Percentiles rank a stretch among this genome's conserved stretches.
Evolutionary conservation across 2,888 invertebrate genomes (phyloP).

Genomic region (Eupithecia dodoneata): DNA sequence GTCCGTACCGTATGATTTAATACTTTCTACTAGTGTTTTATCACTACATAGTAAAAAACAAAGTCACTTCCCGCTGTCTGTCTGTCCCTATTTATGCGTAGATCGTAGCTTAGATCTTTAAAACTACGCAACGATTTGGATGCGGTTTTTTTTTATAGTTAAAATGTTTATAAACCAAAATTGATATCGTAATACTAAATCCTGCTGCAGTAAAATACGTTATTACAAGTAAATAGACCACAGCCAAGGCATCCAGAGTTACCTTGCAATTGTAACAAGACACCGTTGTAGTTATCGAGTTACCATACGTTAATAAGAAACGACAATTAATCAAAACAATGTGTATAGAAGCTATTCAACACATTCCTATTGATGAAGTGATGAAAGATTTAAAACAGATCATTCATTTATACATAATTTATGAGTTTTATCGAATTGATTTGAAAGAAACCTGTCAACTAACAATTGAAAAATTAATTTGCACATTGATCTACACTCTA

Average conservation of each 20-base stretch:
- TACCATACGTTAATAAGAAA: conserved; percentile 65
- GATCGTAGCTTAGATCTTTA: no score
- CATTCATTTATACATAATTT: not conserved
- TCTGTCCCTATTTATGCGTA: no score
- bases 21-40: no score
- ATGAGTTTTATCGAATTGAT: not conserved
- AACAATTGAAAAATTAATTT: not conserved
- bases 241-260: conserved; percentile 64
- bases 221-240: conserved; percentile 59
- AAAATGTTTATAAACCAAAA: no score
- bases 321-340: conserved; percentile 30
- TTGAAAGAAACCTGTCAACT: not conserved
- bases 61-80: no score
- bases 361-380: conserved; percentile 24
- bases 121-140: no score
- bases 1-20: no score
- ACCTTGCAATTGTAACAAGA: conserved; percentile 65
- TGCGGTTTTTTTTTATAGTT: no score
- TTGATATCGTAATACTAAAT: no score
- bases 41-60: no score
- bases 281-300: conserved; percentile 53
- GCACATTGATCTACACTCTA: not conserved
- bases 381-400: conserved; percentile 13
- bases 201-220: conserved; percentile 15
- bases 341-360: conserved; percentile 22